A percentile compares a stretch with the other conserved stretches of the same genome.
Conservation (phyloP, 1,140 invertebrate species). For the Cecropterus lyciades region DNA sequence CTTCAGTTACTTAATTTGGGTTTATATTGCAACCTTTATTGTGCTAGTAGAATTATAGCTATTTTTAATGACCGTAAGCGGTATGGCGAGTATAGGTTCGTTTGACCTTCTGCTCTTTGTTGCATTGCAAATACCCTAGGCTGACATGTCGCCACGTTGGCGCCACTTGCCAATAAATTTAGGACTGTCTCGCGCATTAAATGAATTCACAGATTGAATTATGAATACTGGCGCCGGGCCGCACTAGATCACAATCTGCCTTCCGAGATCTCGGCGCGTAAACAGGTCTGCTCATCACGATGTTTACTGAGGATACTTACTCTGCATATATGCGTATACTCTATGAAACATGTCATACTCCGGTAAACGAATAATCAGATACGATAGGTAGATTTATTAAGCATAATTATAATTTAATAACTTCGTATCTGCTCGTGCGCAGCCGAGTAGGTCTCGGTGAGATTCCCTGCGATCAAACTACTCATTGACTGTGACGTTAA, state of each 20-base stretch:
- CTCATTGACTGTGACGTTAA: conserved; percentile 33
- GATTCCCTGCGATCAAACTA: conserved; percentile 29
- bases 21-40: conserved; percentile 3
- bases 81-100: conserved; percentile 23
- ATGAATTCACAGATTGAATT: conserved; percentile 77
- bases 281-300: conserved; percentile 64
- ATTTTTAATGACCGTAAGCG: conserved; percentile 23
- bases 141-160: conserved; percentile 65
- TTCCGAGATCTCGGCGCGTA: conserved; percentile 57
- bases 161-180: conserved; percentile 80
- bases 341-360: conserved; percentile 29
- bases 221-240: conserved; percentile 66
- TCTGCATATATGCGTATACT: conserved; percentile 20
- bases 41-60: conserved; percentile 16
- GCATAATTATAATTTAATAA: conserved; percentile 42
- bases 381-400: conserved; percentile 51
- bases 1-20: conserved; percentile 5
- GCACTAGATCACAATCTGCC: conserved; percentile 72
- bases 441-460: conserved; percentile 20
- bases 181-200: conserved; percentile 75
- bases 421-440: conserved; percentile 16
- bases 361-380: conserved; percentile 40
- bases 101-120: conserved; percentile 46
- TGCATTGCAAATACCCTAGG: conserved; percentile 62
- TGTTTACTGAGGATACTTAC: conserved; percentile 52